Base-by-base conservation (phyloP, 2,797 vertebrate species). In the Labeo calbasu region DNA sequence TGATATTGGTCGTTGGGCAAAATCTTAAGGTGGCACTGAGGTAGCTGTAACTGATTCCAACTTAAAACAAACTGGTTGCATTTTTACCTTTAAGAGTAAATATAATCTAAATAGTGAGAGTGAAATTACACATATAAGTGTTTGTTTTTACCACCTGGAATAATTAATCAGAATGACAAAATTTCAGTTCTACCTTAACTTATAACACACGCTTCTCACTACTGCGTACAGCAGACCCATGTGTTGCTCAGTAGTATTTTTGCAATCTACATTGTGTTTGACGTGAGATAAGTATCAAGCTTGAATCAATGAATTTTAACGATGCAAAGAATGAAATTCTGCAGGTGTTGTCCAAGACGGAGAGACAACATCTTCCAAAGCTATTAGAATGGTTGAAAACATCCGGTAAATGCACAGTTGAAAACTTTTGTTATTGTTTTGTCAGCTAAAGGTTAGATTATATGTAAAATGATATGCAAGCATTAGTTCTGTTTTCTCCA, bases 361-460 rank as follows among this genome's bases (percentile, higher is more conserved):
- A 88, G 4, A 89, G 87, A 40, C 4, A 71, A 0, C 89, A 94
- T 5, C 79, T 94, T 4, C 84, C 89, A 0, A 90, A 82, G 63
- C 77, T 95, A n/a, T 78, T 95, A 53, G 80, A 90, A 28, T 95
- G 94, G 94, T 86, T 95, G 84, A 89, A 89, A 79, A 87, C 83
- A 85, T 90, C 93, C 83, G 95, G 94, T 95, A 81, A 85, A 61
- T 11, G 15, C 32, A 19, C 36, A 7, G 9, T 46, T 81, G 36
- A 9, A 43, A 25, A 59, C 32, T 70, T 57, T 28, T 59, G 15
- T 14, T 48, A 10, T 19, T 57, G 32, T 80, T 57, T 28, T 70
- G 8, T 28, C 15, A 57, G n/a, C 65, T 66, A 17, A 32, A 65
- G 5, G 50, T 73, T 53, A 32, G 48, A 73, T 53, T 13, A 28